These are phyloP conservation scores for Hassar affinis DNA, from an alignment of 2,113 vertebrate genomes.

Conservation along the genomic window DNA sequence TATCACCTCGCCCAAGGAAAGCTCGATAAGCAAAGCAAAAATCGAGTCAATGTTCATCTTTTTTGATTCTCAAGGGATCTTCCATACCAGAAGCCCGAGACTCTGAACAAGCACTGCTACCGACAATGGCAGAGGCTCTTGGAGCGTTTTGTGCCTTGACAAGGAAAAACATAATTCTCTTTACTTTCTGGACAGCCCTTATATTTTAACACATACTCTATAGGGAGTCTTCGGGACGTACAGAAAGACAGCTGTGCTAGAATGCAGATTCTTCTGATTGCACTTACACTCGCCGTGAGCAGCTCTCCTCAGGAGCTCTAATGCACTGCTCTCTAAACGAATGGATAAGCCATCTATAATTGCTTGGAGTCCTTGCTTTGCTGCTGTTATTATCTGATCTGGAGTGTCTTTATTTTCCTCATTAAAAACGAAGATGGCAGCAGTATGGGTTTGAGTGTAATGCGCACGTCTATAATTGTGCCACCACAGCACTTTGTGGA, in stretches of 20 bases:
- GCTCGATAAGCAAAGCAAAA: no score
- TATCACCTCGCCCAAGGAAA: no score
- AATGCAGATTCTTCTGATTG: neutral
- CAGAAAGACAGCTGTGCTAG: neutral
- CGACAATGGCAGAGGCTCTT: no score
- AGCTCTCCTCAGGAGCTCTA: neutral
- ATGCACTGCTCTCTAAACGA: slow-evolving; percentile 1
- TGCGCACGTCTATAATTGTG: neutral
- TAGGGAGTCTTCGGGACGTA: neutral
- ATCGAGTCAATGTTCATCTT: no score
- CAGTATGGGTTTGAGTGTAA: slow-evolving; percentile 13
- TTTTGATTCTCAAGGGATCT: no score
- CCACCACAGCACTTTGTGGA: slow-evolving; percentile 7
- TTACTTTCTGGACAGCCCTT: no score
- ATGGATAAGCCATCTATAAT: neutral
- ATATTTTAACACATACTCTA: neutral
- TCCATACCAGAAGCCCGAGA: no score
- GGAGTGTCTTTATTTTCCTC: neutral
- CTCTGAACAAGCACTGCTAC: no score
- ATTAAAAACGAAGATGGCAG: slow-evolving; percentile 5
- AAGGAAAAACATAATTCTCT: no score
- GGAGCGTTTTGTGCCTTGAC: no score
- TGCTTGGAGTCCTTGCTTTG: neutral
- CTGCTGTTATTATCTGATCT: slow-evolving; percentile 28
- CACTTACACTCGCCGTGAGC: neutral